phyloP scores from a whole-genome alignment of 2,797 vertebrate genomes.

The Paratrypauchen microcephalus region DNA sequence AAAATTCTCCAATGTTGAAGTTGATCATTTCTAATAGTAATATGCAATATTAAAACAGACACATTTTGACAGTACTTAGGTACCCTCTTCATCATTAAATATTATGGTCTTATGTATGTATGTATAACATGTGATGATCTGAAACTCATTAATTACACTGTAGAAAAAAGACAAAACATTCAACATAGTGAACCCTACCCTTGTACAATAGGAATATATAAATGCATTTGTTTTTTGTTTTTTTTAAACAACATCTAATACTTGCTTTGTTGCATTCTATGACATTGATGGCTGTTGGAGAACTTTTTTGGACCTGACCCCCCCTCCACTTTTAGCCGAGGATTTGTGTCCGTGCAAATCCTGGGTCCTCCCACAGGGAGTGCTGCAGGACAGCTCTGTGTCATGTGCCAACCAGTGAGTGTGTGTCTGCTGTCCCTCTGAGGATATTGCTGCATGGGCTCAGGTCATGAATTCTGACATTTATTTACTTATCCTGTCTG shows the following conservation, averaged over 20 bases:
- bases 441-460: conserved; percentile 36
- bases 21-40: too few relatives aligned
- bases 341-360: not conserved
- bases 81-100: not conserved
- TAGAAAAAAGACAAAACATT: not conserved
- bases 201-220: too few relatives aligned
- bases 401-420: conserved; percentile 59
- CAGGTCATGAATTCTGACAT: conserved; percentile 63
- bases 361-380: conserved; percentile 23
- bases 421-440: conserved; percentile 50
- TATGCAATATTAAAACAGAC: too few relatives aligned
- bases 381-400: conserved; percentile 59
- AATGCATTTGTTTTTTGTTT: too few relatives aligned
- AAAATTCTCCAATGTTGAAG: not conserved
- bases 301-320: not conserved
- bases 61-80: too few relatives aligned
- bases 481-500: conserved; percentile 70
- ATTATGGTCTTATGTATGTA: not conserved
- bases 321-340: not conserved
- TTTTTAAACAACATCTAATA: not conserved
- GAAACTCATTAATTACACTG: not conserved
- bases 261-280: too few relatives aligned
- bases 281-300: not conserved
- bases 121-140: not conserved
- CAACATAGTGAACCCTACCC: not conserved